phyloP scores from a whole-genome alignment of 1,140 invertebrate species.

The Bombus polaris region DNA sequence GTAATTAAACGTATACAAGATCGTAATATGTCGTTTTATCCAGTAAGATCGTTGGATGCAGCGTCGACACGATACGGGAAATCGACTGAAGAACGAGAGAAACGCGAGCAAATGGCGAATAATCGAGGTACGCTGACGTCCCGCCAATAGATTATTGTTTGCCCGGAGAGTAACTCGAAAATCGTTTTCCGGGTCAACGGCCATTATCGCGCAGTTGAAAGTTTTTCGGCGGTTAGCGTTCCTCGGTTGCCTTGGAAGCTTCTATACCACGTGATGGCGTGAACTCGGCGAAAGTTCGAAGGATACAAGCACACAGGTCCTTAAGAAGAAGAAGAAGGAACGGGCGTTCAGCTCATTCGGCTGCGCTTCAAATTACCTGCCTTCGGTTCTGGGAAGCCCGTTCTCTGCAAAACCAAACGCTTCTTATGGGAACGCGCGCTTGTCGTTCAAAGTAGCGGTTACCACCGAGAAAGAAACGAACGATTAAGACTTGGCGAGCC shows the following conservation, averaged over 20 bases:
- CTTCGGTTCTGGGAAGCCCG: slow-evolving; percentile 66
- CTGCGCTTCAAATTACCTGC: slow-evolving; percentile 70
- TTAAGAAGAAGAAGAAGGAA: slow-evolving; percentile 55
- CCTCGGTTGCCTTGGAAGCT: slow-evolving; percentile 40
- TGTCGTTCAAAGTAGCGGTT: slow-evolving; percentile 49
- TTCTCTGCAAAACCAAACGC: slow-evolving; percentile 64
- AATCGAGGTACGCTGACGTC: slow-evolving; percentile 5
- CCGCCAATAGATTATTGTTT: neutral
- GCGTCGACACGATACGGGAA: neutral
- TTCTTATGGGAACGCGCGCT: slow-evolving; percentile 65
- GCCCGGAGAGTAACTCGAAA: too few relatives aligned
- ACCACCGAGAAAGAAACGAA: slow-evolving; percentile 37
- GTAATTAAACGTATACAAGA: too few relatives aligned
- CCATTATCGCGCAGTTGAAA: neutral
- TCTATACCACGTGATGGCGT: slow-evolving; percentile 34
- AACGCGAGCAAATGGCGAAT: slow-evolving; percentile 7
- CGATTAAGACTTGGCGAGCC: slow-evolving; percentile 57
- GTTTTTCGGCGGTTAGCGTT: slow-evolving; percentile 40
- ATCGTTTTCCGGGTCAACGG: neutral
- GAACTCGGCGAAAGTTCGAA: slow-evolving; percentile 51
- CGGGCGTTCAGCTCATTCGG: slow-evolving; percentile 57
- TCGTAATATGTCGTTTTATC: too few relatives aligned
- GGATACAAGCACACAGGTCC: slow-evolving; percentile 37
- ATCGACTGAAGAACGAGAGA: neutral
- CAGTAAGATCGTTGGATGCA: too few relatives aligned